These are phyloP conservation scores for Malurus cyaneus DNA, from an alignment of 2,113 vertebrate genomes.

Conservation along the genomic window DNA sequence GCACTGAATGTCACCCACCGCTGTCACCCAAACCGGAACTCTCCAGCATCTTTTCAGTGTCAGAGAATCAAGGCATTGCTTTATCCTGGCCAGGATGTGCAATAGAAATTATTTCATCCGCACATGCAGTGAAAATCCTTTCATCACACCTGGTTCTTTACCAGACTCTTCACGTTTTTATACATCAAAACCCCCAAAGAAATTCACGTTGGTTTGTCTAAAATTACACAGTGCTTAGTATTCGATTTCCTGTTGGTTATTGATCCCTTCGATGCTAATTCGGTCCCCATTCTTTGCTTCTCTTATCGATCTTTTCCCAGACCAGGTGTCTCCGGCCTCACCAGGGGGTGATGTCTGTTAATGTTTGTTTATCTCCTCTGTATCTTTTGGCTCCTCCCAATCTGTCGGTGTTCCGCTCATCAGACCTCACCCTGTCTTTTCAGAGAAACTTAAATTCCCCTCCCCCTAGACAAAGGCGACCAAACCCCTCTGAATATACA, in stretches of 20 bases:
- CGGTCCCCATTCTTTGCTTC: not conserved
- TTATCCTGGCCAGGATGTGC: not conserved
- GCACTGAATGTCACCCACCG: not conserved
- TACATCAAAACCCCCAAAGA: not conserved
- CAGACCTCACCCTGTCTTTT: not conserved
- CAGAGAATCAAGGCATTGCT: not conserved
- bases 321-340: not conserved
- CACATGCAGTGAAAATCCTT: not conserved
- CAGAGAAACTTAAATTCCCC: not conserved
- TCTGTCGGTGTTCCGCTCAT: not conserved
- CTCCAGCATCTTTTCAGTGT: not conserved
- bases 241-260: not conserved
- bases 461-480: not conserved
- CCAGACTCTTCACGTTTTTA: not conserved
- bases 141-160: not conserved
- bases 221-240: not conserved
- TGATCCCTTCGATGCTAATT: not conserved
- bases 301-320: not conserved
- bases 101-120: not conserved
- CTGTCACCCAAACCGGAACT: not conserved
- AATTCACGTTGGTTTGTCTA: rapidly evolving
- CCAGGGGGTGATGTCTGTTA: not conserved
- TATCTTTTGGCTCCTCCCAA: not conserved
- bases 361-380: not conserved
- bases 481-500: not conserved